Evolutionary conservation across 1,140 invertebrate species (phyloP).

Genomic region (Brevipalpus yothersi): DNA sequence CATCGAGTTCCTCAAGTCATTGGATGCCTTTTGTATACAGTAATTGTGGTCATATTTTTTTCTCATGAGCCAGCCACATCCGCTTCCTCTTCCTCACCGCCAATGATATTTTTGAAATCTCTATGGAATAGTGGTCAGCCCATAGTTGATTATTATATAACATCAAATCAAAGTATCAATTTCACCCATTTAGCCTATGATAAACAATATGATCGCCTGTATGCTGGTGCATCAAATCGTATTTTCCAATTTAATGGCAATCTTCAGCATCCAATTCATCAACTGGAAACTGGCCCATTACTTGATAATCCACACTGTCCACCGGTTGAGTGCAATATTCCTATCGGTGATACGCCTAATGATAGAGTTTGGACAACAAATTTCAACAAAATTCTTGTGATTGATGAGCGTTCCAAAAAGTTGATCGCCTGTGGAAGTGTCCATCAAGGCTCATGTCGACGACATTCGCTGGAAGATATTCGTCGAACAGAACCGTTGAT

Average conservation of each 20-base stretch:
- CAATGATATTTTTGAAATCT: not conserved
- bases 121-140: not conserved
- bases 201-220: slow-evolving; percentile 30
- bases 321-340: slow-evolving; percentile 42
- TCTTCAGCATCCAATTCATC: slow-evolving; percentile 35
- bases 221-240: slow-evolving; percentile 58
- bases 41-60: no score
- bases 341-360: slow-evolving; percentile 25
- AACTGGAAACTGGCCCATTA: slow-evolving; percentile 43
- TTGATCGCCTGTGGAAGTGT: slow-evolving; percentile 70
- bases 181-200: slow-evolving; percentile 35
- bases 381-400: slow-evolving; percentile 70
- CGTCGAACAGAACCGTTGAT: slow-evolving; percentile 43
- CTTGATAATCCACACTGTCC: slow-evolving; percentile 63
- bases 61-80: not conserved
- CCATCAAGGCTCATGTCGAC: slow-evolving; percentile 29
- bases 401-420: slow-evolving; percentile 48
- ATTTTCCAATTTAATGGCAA: slow-evolving; percentile 47
- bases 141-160: slow-evolving; percentile 16
- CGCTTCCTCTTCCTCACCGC: not conserved
- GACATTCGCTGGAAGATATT: slow-evolving; percentile 31
- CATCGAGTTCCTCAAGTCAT: no score
- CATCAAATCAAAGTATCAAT: slow-evolving; percentile 19
- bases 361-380: slow-evolving; percentile 38
- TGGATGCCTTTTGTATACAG: no score